Base-by-base conservation (phyloP, 2,113 vertebrate species). In the Phylloscopus trochiloides region DNA sequence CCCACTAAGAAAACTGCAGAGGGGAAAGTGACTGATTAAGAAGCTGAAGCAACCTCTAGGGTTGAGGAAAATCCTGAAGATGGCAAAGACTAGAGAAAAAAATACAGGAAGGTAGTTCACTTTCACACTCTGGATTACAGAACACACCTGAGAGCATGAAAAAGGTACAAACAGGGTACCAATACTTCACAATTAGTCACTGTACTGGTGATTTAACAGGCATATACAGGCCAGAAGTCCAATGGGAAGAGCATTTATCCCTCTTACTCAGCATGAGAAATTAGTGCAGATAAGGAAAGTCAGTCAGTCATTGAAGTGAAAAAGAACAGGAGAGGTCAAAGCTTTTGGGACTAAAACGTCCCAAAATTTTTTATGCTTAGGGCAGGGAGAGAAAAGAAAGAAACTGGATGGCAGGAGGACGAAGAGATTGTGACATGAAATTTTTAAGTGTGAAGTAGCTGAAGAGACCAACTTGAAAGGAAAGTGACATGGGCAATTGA, bases 311-410 rank as follows among this genome's bases (percentile, higher is more conserved):
- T 0, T 71, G 18, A 78, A 62, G 12, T 28, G 65, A 63, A 14
- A 55, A 80, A 54, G 25, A 62, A 40, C 3, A 48, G 6, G 24
- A 70, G 29, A 50, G 9, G 7, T 62, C 32, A 71, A 74, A 26
- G 25, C 22, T 67, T 15, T 16, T 68, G 25, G 36, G 34, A 42
- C 20, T 79, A 50, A 82, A 82, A 50, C 8, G 66, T 0, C 34
- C 34, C 34, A 34, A 34, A 34, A 34, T 34, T 0, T 31, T 31
- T 57, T 20, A 10, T 19, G 14, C 5, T 58, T 20, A 47, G 5
- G 5, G 6, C 0, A 1, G 11, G 9, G 4, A 66, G 3, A 5
- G 28, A 72, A 63, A 80, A 50, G 7, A 29, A 3, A 26, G 9
- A 43, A 91, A 72, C 3, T 3, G 1, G 11, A 17, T 10, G 12